These are phyloP conservation scores for Montipora cactus DNA, from an alignment of 64 coral and sea anemone species.

Conservation along the genomic window DNA sequence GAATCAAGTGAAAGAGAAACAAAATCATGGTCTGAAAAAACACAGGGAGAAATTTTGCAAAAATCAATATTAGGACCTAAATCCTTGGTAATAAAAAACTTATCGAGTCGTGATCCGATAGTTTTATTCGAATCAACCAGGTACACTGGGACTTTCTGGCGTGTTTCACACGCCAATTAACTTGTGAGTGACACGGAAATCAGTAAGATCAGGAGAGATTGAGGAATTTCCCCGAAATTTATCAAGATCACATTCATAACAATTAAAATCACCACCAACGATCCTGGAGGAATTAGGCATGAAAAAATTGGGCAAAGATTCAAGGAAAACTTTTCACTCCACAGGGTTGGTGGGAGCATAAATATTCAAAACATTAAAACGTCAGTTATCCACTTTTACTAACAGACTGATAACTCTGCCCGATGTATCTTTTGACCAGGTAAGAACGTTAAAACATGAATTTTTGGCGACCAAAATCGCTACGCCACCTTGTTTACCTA, in stretches of 20 bases:
- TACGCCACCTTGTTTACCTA: conserved; percentile 12
- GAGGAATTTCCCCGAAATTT: background rate
- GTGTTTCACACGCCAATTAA: conserved; percentile 32
- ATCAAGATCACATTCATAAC: background rate
- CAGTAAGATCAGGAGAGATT: background rate
- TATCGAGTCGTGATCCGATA: background rate
- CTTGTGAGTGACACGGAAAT: background rate
- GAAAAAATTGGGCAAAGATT: background rate
- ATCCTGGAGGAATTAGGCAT: background rate
- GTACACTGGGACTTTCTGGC: background rate
- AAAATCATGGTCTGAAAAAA: conserved; percentile 19
- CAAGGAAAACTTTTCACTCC: background rate
- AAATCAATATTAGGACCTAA: background rate
- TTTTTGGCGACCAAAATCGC: background rate
- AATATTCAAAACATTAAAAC: background rate
- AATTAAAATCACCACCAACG: conserved; percentile 2
- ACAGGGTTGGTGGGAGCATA: background rate
- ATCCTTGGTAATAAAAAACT: background rate
- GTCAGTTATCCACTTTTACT: background rate
- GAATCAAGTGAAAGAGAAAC: background rate
- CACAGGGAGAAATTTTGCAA: background rate
- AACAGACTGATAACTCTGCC: background rate
- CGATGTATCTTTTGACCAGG: background rate
- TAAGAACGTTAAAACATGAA: background rate
- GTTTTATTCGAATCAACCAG: background rate